These are phyloP conservation scores for Petrocephalus sullivani DNA, from an alignment of 2,797 vertebrate species.

Conservation along the genomic window DNA sequence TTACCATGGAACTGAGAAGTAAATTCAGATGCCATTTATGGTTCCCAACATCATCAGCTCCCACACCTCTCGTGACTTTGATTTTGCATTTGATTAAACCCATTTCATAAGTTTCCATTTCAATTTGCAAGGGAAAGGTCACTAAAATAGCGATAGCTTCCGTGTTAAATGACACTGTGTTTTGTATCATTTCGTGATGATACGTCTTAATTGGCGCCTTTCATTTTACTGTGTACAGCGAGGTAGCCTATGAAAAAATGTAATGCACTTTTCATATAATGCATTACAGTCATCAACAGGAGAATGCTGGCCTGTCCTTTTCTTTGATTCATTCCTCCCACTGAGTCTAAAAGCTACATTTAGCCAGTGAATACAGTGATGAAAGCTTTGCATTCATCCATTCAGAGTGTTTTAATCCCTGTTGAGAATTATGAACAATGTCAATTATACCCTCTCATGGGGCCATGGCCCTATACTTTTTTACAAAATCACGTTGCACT, in stretches of 20 bases:
- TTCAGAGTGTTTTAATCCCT: constrained; percentile 28
- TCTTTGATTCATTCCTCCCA: constrained; percentile 38
- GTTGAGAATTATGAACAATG: constrained; percentile 33
- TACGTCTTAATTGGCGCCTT: constrained; percentile 28
- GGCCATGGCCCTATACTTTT: constrained; percentile 13
- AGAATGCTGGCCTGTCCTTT: constrained; percentile 35
- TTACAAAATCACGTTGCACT: neutral
- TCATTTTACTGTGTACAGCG: constrained; percentile 4
- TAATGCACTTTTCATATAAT: constrained; percentile 38
- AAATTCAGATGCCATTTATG: neutral
- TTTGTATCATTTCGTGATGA: constrained; percentile 29
- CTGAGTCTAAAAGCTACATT: constrained; percentile 35
- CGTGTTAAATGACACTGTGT: neutral
- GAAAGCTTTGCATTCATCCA: constrained; percentile 33
- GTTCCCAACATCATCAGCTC: neutral
- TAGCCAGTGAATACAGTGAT: constrained; percentile 29
- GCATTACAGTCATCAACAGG: constrained; percentile 37
- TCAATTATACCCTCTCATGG: constrained; percentile 28
- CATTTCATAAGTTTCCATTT: neutral
- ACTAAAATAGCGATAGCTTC: neutral
- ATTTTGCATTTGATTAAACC: neutral
- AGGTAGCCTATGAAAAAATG: constrained; percentile 34
- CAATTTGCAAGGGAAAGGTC: neutral
- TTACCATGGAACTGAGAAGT: neutral
- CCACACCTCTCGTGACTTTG: neutral